A percentile compares a stretch with the other conserved stretches of the same genome.
These are phyloP conservation scores for Dascyllus trimaculatus DNA, from an alignment of 2,113 vertebrate genomes.

Conservation along the genomic window DNA sequence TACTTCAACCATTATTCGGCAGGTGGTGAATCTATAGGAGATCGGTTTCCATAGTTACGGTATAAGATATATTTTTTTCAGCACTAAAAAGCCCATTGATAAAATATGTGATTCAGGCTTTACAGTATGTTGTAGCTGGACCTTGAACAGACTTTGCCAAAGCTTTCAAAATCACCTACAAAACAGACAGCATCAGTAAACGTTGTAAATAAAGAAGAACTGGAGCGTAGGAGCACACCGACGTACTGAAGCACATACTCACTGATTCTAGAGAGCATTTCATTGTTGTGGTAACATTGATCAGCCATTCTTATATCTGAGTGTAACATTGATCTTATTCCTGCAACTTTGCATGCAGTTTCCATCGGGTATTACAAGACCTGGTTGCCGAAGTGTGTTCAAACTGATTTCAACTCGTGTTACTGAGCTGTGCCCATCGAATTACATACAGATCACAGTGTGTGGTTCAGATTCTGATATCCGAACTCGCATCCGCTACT, in stretches of 20 bases:
- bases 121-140: not conserved
- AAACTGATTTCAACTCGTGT: no score
- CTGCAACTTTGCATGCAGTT: no score
- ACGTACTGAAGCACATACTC: not conserved
- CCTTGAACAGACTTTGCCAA: not conserved
- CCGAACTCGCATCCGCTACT: no score
- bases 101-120: not conserved
- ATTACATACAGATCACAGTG: no score
- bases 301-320: not conserved
- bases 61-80: not conserved
- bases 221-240: not conserved
- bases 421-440: no score
- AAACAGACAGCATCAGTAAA: not conserved
- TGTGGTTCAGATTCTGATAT: no score
- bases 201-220: not conserved
- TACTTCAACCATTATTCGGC: not conserved
- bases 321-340: not conserved
- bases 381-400: no score
- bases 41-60: slow-evolving; percentile 6
- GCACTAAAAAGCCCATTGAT: not conserved
- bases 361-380: no score
- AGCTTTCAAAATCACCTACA: not conserved
- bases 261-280: not conserved
- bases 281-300: not conserved
- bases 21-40: not conserved